Conservation (phyloP, 1,140 invertebrate genomes). For the Drosophila persimilis region DNA sequence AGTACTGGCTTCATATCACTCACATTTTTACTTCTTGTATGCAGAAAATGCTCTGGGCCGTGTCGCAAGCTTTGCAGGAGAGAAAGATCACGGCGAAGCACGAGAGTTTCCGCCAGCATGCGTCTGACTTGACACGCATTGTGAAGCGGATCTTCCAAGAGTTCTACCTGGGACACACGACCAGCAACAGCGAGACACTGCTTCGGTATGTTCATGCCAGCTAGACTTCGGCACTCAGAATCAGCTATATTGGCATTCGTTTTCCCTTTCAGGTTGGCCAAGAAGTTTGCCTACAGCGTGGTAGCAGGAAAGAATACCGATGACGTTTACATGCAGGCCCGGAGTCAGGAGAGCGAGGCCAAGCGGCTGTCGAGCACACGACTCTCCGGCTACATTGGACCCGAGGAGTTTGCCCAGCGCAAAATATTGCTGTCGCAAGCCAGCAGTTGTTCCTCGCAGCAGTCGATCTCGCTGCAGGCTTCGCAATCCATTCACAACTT, state of each 20-base stretch:
- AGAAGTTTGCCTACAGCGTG: constrained; percentile 85
- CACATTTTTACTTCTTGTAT: constrained; percentile 27
- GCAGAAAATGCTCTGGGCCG: constrained; percentile 88
- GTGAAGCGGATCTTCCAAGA: constrained; percentile 83
- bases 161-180: constrained; percentile 67
- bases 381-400: constrained; percentile 78
- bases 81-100: constrained; percentile 85
- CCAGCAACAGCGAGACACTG: constrained; percentile 78
- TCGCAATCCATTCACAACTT: constrained; percentile 55
- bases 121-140: constrained; percentile 84
- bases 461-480: constrained; percentile 15
- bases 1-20: background rate
- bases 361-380: constrained; percentile 57
- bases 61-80: constrained; percentile 85
- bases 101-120: constrained; percentile 86
- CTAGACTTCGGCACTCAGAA: background rate
- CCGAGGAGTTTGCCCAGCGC: constrained; percentile 73
- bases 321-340: constrained; percentile 83
- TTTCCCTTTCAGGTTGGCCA: constrained; percentile 83
- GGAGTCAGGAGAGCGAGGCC: constrained; percentile 65
- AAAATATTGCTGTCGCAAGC: constrained; percentile 56
- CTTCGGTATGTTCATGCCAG: constrained; percentile 66
- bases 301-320: constrained; percentile 84
- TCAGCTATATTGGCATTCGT: background rate
- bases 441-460: constrained; percentile 17